phyloP scores from a whole-genome alignment of 2,888 invertebrate genomes.

The Oscheius myriophilus region DNA sequence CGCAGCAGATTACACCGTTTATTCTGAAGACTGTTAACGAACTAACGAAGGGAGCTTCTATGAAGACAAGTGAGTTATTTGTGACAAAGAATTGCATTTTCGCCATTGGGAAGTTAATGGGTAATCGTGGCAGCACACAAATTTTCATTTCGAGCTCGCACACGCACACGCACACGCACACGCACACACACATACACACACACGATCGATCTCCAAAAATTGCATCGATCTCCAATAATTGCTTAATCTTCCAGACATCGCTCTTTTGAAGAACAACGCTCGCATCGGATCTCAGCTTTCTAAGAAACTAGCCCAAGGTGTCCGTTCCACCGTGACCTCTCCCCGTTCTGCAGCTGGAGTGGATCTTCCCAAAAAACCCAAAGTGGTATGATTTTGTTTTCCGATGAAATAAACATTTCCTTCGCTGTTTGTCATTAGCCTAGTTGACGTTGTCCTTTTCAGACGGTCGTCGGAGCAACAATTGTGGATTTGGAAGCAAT shows the following conservation, averaged over 20 bases:
- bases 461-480: conserved; percentile 70
- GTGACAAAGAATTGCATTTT: not conserved
- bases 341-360: not conserved
- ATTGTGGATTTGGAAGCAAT: conserved; percentile 69
- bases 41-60: conserved; percentile 84
- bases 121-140: no score
- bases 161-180: no score
- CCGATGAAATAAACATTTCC: not conserved
- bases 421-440: not conserved
- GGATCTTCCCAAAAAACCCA: conserved; percentile 31
- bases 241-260: no score
- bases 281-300: conserved; percentile 84
- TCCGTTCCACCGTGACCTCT: not conserved
- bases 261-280: conserved; percentile 92
- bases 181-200: no score
- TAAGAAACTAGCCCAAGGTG: conserved; percentile 64
- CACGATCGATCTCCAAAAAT: no score
- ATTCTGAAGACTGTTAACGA: conserved; percentile 82
- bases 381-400: conserved; percentile 39
- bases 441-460: conserved; percentile 18
- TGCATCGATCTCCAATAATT: no score
- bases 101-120: no score
- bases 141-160: no score
- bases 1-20: conserved; percentile 92
- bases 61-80: conserved; percentile 82